Evolutionary conservation across 2,113 vertebrate species (phyloP), one percentile per base, ranked within the genome.

Genomic region (Aplodontia rufa): DNA sequence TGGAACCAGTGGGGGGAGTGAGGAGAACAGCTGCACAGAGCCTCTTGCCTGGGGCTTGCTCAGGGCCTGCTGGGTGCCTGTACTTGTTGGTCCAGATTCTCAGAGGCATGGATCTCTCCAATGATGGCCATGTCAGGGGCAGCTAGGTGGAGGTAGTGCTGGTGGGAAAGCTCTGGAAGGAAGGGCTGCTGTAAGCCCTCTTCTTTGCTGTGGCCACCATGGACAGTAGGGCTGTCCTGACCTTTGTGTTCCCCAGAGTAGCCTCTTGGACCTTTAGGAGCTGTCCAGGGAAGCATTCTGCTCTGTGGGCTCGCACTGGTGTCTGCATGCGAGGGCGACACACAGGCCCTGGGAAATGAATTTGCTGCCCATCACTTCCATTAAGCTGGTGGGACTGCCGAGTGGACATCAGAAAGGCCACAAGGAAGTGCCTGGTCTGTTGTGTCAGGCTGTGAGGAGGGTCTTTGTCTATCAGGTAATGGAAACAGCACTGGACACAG

Each of bases 381-480:
- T 28, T 79, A 20, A 72, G 88, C 64, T n/a, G 49, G 26, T 40
- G 4, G 58, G 35, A 2, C 79, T 64, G 53, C 69, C 0, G 0
- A 45, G 16, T 51, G 78, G 55, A 24, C 28, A 32, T 3, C 1
- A 1, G 19, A 45, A 71, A 60, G 28, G 20, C 22, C 13, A 2
- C 30, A 12, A 71, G 71, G 47, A 30, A 45, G 74, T 49, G 40
- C 12, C 17, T 17, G 0, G 17, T n/a, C 42, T 79, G 32, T 53
- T 32, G 3, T 0, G 0, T 32, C 55, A 28, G 10, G 30, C 30
- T 6, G 4, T 0, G 10, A 45, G 60, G 45, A n/a, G 42, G 80
- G 74, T 88, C 13, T 0, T 45, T 5, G 22, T 66, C 60, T 42
- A 40, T 89, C 53, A 68, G 16, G 53, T n/a, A 42, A 79, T 45